Base-by-base conservation (phyloP, 2,888 invertebrate genomes). In the Sphaerophoria taeniata region DNA sequence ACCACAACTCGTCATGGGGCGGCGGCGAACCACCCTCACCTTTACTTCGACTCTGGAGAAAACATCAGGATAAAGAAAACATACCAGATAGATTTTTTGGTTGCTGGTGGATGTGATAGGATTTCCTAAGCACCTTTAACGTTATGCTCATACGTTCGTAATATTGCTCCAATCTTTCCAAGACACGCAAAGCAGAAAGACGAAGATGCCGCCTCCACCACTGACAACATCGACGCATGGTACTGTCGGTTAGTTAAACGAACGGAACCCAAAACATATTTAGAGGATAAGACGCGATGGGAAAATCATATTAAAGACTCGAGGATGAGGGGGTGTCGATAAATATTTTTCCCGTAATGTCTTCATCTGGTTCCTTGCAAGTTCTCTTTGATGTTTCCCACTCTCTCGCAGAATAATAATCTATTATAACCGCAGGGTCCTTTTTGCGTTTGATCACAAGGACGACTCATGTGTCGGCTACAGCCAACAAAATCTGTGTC, bases 261-360 rank as follows among this genome's bases (percentile, higher is more conserved):
- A 65, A 56, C 55, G 47, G 69, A 55, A 61, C 73, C 63, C 72
- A 77, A 72, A 85, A 81, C 81, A 81, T 81, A 81, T 74, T 81
- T 70, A 39, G 73, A 81, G 81, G 85, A 81, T 81, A 77, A 85
- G 73, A 73, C 76, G 81, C 84, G 61, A 43, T 69, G 72, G 58
- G 85, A 73, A 81, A 81, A 81, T 84, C 80, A 63, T 63, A 84
- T 72, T 84, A 84, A 34, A 3, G 31, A 16, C 65, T 65, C 4
- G 6, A 6, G 36, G 5, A 53, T 63, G 45, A 61, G 67, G 31
- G 69, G 43, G 24, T 12, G 3, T 75, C 56, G 16, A 58, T 70
- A 69, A 69, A 69, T 63, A 56, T 45, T 61, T 53, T 14, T 34
- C 34, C 63, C 73, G 49, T 53, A 83, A 84, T 84, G 80, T 67